Conservation (phyloP, 35 echinoderm and acorn worm genomes). For the Ophiothrix spiculata region DNA sequence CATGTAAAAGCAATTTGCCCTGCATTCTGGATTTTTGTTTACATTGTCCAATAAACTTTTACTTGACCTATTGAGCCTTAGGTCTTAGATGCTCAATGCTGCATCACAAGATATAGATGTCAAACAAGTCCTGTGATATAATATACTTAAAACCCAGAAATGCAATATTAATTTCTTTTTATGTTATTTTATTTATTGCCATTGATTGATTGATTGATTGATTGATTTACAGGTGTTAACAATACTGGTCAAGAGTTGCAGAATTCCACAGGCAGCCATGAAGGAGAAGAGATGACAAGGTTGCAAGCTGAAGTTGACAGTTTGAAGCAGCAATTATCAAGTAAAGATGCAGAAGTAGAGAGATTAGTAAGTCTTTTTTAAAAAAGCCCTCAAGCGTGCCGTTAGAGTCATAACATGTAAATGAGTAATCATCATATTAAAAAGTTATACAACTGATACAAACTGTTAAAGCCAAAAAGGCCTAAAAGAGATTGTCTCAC, state of each 20-base stretch:
- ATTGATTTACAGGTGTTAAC: no score
- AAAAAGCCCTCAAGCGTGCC: neutral
- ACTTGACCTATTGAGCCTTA: no score
- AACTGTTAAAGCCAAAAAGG: neutral
- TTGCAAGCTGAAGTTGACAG: slow-evolving; percentile 3
- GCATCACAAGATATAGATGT: no score
- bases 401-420: neutral
- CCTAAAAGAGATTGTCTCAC: neutral
- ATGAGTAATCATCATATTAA: neutral
- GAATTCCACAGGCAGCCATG: slow-evolving; percentile 25
- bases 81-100: no score
- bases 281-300: slow-evolving; percentile 26
- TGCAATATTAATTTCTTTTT: no score
- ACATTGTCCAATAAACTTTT: no score
- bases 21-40: no score
- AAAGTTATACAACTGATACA: neutral
- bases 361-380: slow-evolving; percentile 45
- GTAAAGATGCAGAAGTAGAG: slow-evolving; percentile 49
- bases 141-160: no score
- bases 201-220: no score
- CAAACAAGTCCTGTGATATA: no score
- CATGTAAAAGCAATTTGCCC: no score
- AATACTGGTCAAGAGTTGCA: neutral
- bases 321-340: slow-evolving; percentile 30
- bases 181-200: no score